Evolutionary conservation across 2,797 vertebrate species (phyloP).

Genomic region (Mycteria americana): DNA sequence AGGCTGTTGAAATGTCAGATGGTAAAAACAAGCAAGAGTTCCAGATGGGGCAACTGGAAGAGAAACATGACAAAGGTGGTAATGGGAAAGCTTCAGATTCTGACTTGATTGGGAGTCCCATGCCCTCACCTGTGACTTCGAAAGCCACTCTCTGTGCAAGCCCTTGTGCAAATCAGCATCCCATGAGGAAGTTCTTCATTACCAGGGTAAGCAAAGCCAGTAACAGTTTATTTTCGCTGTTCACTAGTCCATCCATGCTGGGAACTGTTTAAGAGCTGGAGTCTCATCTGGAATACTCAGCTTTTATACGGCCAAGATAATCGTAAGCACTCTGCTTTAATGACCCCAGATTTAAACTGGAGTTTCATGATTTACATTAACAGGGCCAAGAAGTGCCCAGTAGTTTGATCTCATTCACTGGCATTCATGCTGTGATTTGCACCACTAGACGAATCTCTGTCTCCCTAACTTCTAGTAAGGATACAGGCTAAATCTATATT

Average conservation of each 20-base stretch:
- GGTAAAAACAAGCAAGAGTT: constrained; percentile 56
- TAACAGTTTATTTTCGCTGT: not conserved
- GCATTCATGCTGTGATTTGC: not conserved
- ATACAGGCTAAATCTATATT: not conserved
- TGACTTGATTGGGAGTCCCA: not conserved
- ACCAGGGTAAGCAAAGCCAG: constrained; percentile 45
- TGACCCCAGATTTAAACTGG: not conserved
- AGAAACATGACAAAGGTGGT: not conserved
- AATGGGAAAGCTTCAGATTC: not conserved
- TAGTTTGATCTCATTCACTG: not conserved
- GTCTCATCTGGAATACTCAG: not conserved
- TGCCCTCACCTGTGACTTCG: constrained; percentile 13
- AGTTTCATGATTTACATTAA: not conserved
- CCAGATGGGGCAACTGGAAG: constrained; percentile 55
- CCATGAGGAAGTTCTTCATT: constrained; percentile 56
- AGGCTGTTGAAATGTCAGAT: constrained; percentile 65
- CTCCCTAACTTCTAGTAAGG: not conserved
- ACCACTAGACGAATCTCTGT: not conserved
- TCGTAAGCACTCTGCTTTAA: not conserved
- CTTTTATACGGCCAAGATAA: not conserved
- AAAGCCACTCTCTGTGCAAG: constrained; percentile 18
- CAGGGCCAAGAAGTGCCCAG: not conserved
- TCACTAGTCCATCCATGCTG: not conserved
- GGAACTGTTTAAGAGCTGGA: not conserved
- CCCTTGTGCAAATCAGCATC: not conserved